Conservation (phyloP, 2,797 vertebrate species). For the Cottoperca gobio region DNA sequence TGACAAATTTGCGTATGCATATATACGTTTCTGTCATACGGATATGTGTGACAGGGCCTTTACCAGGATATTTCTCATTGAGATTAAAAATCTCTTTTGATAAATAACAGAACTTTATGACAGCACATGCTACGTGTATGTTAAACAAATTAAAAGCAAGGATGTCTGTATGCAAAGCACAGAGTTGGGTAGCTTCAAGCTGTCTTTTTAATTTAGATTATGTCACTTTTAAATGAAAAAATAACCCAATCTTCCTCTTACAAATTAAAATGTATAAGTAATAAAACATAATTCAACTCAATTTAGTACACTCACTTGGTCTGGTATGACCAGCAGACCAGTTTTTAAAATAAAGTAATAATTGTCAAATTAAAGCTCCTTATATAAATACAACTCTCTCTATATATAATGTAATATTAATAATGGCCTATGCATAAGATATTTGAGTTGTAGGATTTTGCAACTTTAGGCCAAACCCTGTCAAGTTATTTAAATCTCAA, state of each 20-base stretch:
- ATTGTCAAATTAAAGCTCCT: no score
- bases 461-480: neutral
- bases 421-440: no score
- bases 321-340: no score
- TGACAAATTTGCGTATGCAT: no score
- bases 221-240: neutral
- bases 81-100: no score
- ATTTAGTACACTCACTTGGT: neutral
- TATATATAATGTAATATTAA: no score
- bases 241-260: neutral
- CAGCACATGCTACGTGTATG: neutral
- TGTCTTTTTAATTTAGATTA: neutral
- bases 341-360: no score
- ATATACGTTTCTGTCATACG: no score
- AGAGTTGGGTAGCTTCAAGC: neutral
- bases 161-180: neutral
- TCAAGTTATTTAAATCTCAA: constrained; percentile 8
- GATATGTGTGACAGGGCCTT: no score
- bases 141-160: neutral
- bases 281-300: neutral
- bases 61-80: no score
- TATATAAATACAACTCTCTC: neutral
- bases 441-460: constrained; percentile 11
- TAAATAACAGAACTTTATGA: neutral
- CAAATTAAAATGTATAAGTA: neutral